Conservation (phyloP, 2,113 vertebrate species). For the Procavia capensis region DNA sequence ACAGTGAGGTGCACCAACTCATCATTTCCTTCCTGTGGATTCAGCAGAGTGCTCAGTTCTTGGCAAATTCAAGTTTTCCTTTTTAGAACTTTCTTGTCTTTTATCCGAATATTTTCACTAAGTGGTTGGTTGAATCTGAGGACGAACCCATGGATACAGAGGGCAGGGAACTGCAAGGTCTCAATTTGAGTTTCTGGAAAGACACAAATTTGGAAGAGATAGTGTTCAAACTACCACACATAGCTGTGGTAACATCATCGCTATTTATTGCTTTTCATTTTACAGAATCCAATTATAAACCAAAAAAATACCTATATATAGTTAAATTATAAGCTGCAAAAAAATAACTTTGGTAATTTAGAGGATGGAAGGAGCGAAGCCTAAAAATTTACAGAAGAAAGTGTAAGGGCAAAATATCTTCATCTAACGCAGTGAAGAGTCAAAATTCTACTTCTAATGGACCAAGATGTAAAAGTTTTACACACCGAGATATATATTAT, state of each 20-base stretch:
- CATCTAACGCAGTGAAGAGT: background rate
- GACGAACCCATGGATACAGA: no score
- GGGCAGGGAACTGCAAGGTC: background rate
- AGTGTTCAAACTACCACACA: no score
- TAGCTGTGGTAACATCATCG: background rate
- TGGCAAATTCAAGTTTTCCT: no score
- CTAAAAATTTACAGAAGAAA: background rate
- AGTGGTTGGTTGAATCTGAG: no score
- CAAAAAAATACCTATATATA: background rate
- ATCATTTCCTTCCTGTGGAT: no score
- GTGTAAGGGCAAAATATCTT: background rate
- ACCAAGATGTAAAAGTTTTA: background rate
- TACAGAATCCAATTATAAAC: background rate
- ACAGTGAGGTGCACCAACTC: no score
- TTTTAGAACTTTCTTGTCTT: no score
- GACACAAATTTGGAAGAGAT: background rate
- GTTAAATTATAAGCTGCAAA: background rate
- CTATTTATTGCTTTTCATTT: background rate
- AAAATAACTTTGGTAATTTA: background rate
- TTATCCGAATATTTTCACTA: no score
- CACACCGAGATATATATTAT: background rate
- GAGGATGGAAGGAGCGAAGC: background rate
- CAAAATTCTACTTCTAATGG: background rate
- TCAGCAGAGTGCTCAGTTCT: no score
- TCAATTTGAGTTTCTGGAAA: background rate